phyloP scores from a whole-genome alignment of 2,797 vertebrate species.

The Phalloptychus januarius region DNA sequence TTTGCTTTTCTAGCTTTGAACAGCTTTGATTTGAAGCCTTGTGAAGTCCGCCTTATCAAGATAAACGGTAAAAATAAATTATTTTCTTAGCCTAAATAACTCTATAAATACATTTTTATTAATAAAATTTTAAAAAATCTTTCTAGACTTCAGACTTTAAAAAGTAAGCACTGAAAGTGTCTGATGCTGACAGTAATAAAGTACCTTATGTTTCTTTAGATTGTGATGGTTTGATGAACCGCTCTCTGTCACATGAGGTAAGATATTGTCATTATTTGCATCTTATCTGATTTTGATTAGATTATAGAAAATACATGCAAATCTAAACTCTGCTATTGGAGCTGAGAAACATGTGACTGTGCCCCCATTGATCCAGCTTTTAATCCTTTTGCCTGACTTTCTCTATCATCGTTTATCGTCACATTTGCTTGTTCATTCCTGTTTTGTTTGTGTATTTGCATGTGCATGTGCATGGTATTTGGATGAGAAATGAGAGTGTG shows the following conservation, averaged over 20 bases:
- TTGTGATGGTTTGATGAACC: slow-evolving; percentile 40
- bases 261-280: not conserved
- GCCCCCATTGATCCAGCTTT: not conserved
- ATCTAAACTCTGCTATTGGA: not conserved
- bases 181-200: not conserved
- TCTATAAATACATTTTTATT: not conserved
- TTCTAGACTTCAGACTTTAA: not conserved
- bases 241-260: slow-evolving; percentile 68
- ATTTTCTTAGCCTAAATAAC: not conserved
- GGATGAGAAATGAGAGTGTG: slow-evolving; percentile 61
- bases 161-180: not conserved
- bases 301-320: not conserved
- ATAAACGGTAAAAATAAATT: slow-evolving; percentile 60
- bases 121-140: not conserved
- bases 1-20: slow-evolving; percentile 65
- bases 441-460: slow-evolving; percentile 25
- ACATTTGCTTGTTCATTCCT: not conserved
- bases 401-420: not conserved
- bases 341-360: not conserved
- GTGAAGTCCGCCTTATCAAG: slow-evolving; percentile 78
- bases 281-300: not conserved
- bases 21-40: slow-evolving; percentile 67
- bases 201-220: slow-evolving; percentile 36
- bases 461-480: slow-evolving; percentile 45
- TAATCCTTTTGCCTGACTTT: slow-evolving; percentile 1